A percentile compares a stretch with the other conserved stretches of the same genome.
Conservation (phyloP, 2,797 vertebrate genomes). For the Pseudocheirus occidentalis region DNA sequence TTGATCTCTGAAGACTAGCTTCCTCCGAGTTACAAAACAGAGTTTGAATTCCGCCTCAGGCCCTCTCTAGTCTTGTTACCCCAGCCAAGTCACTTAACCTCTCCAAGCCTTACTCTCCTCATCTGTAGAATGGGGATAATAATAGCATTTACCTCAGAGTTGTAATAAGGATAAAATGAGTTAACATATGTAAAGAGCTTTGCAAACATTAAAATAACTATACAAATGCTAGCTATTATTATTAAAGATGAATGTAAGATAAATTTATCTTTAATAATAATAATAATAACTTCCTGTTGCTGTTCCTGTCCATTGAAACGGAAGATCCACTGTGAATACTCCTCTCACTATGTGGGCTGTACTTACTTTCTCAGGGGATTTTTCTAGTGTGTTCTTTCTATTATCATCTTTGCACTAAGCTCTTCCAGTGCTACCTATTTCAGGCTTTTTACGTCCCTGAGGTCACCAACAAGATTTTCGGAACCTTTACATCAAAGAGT, state of each 20-base stretch:
- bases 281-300: not conserved
- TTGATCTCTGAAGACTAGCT: not conserved
- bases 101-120: not conserved
- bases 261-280: not conserved
- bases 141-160: not conserved
- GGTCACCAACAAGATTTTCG: not conserved
- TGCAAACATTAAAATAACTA: not conserved
- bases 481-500: not conserved
- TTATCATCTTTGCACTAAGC: not conserved
- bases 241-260: not conserved
- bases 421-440: not conserved
- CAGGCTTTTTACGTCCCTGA: not conserved
- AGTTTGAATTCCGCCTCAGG: not conserved
- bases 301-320: not conserved
- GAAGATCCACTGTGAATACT: not conserved
- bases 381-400: not conserved
- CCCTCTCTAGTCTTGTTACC: not conserved
- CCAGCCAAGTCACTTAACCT: not conserved
- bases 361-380: not conserved
- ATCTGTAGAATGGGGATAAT: slow-evolving; percentile 2
- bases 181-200: not conserved
- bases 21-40: not conserved
- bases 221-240: not conserved
- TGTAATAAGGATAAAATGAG: not conserved
- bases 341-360: not conserved